phyloP scores from a whole-genome alignment of 2,888 invertebrate species.

The Aspidiotus destructor region DNA sequence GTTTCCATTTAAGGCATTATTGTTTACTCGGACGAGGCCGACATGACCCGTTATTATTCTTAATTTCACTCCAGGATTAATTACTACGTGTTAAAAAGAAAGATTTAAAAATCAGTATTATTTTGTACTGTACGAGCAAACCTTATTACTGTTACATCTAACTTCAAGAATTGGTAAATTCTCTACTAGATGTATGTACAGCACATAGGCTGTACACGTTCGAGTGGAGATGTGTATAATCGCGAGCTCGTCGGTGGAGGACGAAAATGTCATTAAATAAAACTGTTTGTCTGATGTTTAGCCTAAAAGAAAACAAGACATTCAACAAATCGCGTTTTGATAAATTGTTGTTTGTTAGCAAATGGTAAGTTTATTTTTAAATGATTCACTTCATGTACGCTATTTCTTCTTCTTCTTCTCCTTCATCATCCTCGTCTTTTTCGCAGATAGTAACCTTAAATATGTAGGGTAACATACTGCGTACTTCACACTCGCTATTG shows the following conservation, averaged over 20 bases:
- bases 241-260: slow-evolving; percentile 7
- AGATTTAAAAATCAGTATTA: slow-evolving; percentile 10
- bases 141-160: slow-evolving; percentile 6
- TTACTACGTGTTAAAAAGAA: slow-evolving; percentile 18
- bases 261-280: slow-evolving; percentile 23
- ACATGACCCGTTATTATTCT: slow-evolving; percentile 31
- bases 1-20: slow-evolving; percentile 31
- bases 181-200: not conserved
- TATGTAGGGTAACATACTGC: too few species aligned
- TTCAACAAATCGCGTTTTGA: not conserved
- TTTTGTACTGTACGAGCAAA: not conserved
- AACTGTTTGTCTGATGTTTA: slow-evolving; percentile 15
- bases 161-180: not conserved
- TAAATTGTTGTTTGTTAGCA: slow-evolving; percentile 10
- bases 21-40: slow-evolving; percentile 32
- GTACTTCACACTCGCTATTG: too few species aligned
- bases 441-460: not conserved
- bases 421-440: not conserved
- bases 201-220: not conserved
- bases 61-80: slow-evolving; percentile 26
- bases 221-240: not conserved
- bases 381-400: not conserved
- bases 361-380: slow-evolving; percentile 10
- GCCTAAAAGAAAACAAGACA: slow-evolving; percentile 12
- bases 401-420: not conserved